Evolutionary conservation across 1,140 invertebrate genomes (phyloP).

Genomic region (Drosophila simulans): DNA sequence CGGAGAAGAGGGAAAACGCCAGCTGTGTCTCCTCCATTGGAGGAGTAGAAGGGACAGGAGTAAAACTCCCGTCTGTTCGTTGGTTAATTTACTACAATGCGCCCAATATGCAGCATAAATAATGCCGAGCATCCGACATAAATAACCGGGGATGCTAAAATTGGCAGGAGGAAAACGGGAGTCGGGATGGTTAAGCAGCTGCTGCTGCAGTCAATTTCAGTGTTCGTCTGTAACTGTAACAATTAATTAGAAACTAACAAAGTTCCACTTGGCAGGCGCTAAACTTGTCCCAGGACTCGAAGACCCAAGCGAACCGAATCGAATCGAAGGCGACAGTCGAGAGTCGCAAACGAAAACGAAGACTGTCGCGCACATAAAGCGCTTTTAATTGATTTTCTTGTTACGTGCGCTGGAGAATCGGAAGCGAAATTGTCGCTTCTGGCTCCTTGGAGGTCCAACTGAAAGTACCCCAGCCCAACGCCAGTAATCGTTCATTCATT

Average conservation of each 20-base stretch:
- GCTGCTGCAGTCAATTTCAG: constrained; percentile 50
- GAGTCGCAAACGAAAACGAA: constrained; percentile 32
- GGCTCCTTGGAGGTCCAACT: not conserved
- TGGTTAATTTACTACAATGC: constrained; percentile 75
- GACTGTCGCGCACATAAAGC: constrained; percentile 80
- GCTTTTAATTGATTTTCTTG: constrained; percentile 82
- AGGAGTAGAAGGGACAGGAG: not conserved
- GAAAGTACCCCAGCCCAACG: not conserved
- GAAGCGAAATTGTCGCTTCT: constrained; percentile 29
- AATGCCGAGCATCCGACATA: constrained; percentile 73
- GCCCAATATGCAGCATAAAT: constrained; percentile 79
- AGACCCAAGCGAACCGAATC: constrained; percentile 22
- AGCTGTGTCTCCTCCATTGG: constrained; percentile 33
- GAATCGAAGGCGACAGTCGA: constrained; percentile 40
- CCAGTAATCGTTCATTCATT: constrained; percentile 77
- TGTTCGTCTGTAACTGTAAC: constrained; percentile 70
- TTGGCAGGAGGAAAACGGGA: constrained; percentile 20
- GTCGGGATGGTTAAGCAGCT: constrained; percentile 28
- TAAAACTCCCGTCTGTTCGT: not conserved
- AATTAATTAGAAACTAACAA: constrained; percentile 83
- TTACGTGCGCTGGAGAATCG: constrained; percentile 70
- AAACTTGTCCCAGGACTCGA: constrained; percentile 60
- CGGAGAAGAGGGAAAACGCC: constrained; percentile 36
- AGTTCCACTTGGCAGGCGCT: constrained; percentile 77
- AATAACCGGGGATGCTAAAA: constrained; percentile 65